These are phyloP conservation scores for Clarias gariepinus DNA, from an alignment of 2,113 vertebrate genomes.

Conservation along the genomic window DNA sequence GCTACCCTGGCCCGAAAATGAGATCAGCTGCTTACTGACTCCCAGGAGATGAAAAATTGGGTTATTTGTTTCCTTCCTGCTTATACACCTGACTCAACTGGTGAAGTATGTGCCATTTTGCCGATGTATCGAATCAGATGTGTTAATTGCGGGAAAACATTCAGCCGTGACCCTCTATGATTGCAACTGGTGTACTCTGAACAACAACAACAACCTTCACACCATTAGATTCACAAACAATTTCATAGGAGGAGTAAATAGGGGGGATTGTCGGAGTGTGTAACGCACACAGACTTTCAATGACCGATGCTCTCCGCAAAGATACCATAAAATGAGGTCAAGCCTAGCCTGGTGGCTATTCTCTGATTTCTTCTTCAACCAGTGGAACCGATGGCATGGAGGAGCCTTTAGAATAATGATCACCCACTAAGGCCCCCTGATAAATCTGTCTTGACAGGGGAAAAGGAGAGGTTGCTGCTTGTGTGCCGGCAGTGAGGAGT, in stretches of 20 bases:
- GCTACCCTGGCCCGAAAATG: slow-evolving; percentile 5
- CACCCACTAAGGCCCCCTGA: slow-evolving; percentile 43
- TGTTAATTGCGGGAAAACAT: slow-evolving; percentile 2
- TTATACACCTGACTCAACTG: background rate
- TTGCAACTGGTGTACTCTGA: background rate
- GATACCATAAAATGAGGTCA: slow-evolving; percentile 41
- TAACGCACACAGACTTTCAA: slow-evolving; percentile 12
- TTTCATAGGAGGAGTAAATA: background rate
- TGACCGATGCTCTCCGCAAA: slow-evolving; percentile 16
- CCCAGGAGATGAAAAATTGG: background rate
- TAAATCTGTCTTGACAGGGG: slow-evolving; percentile 49
- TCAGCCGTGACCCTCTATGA: background rate
- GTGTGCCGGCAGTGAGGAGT: slow-evolving; percentile 31
- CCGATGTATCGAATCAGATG: slow-evolving; percentile 29
- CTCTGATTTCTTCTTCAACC: slow-evolving; percentile 27
- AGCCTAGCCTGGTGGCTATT: slow-evolving; percentile 21
- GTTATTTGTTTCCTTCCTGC: background rate
- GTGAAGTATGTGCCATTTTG: background rate
- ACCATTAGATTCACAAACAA: background rate
- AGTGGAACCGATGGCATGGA: slow-evolving; percentile 47
- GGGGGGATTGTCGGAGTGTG: background rate
- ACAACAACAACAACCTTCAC: background rate
- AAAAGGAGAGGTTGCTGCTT: slow-evolving; percentile 39
- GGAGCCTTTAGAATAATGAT: slow-evolving; percentile 49
- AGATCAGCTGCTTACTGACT: slow-evolving; percentile 1